A percentile compares a stretch with the other conserved stretches of the same genome.
These are phyloP conservation scores for Tryphoninae sp. DNA, from an alignment of 2,888 invertebrate genomes.

Conservation along the genomic window DNA sequence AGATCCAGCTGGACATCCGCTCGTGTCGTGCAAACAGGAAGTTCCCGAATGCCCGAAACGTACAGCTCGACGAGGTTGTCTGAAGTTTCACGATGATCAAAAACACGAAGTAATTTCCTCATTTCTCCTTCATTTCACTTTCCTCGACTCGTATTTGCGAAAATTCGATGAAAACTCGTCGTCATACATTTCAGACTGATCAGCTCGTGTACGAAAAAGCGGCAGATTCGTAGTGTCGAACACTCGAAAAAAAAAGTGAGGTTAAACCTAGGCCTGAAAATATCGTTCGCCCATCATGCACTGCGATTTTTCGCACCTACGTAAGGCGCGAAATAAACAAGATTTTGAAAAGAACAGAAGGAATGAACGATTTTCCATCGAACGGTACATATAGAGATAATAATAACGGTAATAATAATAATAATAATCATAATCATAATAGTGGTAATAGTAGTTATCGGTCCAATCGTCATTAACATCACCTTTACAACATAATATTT, in stretches of 20 bases:
- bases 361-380: constrained; percentile 26
- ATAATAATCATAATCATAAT: constrained; percentile 12
- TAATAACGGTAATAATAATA: constrained; percentile 5
- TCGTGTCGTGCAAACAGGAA: constrained; percentile 60
- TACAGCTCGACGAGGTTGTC: constrained; percentile 31
- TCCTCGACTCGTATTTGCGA: not conserved
- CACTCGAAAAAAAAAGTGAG: constrained; percentile 34
- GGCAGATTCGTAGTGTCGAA: constrained; percentile 42
- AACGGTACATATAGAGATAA: constrained; percentile 30
- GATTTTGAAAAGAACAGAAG: constrained; percentile 7
- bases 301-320: not conserved
- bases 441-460: constrained; percentile 37
- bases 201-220: constrained; percentile 55
- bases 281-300: constrained; percentile 30
- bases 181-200: constrained; percentile 51
- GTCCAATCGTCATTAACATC: constrained; percentile 49
- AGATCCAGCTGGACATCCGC: constrained; percentile 63
- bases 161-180: not conserved
- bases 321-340: not conserved
- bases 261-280: constrained; percentile 38
- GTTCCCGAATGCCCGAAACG: constrained; percentile 55
- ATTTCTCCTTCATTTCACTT: not conserved
- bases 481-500: constrained; percentile 46
- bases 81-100: constrained; percentile 39
- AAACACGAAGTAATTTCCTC: constrained; percentile 58